Evolutionary conservation across 2,797 vertebrate species (phyloP), one percentile per base, ranked within the genome.

Genomic region (Danio jaintianensis): DNA sequence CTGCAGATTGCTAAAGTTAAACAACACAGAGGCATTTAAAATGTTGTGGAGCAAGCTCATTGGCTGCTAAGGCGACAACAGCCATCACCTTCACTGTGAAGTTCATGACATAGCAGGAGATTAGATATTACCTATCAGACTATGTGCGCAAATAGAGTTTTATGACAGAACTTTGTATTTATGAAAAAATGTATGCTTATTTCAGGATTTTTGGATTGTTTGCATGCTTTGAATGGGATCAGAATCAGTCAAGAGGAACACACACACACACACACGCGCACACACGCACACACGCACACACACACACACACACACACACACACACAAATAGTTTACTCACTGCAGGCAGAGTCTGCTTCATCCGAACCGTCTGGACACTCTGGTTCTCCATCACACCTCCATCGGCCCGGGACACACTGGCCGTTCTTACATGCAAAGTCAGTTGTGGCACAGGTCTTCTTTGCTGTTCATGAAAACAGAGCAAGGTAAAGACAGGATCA

Each of bases 341-440:
- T 97, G 94, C 97, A 99, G 1, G 95, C 95, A 70, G 94, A 92
- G 80, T 97, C 94, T 0, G 95, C 95, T 87, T 99, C 98, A 0
- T 99, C 98, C 0, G 97, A 98, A 15, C 96, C 96, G 0, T 98
- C 98, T 0, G 93, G 88, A 85, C 98, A 99, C 75, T 99, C 98
- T 0, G 96, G 92, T 73, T 99, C 97, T 0, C 97, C 98, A 0
- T 99, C 98, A 61, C 98, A 99, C 85, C 95, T 97, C 98, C 98
- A 99, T 75, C 94, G 93, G 43, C 94, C 94, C 0, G 94, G 95
- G 82, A 99, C 95, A 84, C 98, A 99, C 89, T 99, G 97, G 76
- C 97, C 98, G 0, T 96, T 96, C 87, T 95, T 94, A 84, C 98
- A 99, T 86, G 96, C 94, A 73, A 99, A 99, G 89, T 99, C 97